Conservation (phyloP, 2,888 invertebrate genomes). For the Eutolmus rufibarbis region DNA sequence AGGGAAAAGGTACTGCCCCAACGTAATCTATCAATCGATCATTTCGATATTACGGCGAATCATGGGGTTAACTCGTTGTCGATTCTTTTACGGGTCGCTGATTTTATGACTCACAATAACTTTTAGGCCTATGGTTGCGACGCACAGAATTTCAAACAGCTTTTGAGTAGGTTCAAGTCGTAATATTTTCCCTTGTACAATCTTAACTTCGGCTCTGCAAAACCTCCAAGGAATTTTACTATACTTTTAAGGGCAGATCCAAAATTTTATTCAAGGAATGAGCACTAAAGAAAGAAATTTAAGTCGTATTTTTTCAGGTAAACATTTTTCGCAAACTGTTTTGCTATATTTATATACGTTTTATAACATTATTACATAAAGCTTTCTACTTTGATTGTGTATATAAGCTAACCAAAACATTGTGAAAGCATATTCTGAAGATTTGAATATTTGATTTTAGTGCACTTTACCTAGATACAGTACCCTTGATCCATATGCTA, state of each 20-base stretch:
- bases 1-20: neutral
- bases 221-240: neutral
- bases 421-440: no score
- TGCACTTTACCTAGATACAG: no score
- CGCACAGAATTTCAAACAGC: neutral
- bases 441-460: no score
- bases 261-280: neutral
- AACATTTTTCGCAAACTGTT: neutral
- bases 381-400: no score
- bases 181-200: neutral
- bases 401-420: no score
- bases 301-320: neutral
- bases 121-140: neutral
- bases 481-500: no score
- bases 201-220: neutral
- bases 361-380: neutral
- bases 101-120: slow-evolving; percentile 30
- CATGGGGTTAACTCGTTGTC: slow-evolving; percentile 11
- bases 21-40: slow-evolving; percentile 36
- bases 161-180: neutral
- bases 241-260: neutral
- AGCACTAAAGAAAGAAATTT: neutral
- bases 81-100: slow-evolving; percentile 30
- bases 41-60: slow-evolving; percentile 18
- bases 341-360: neutral